Evolutionary conservation across 2,888 invertebrate species (phyloP).

Genomic region (Chromoteleia sp.): DNA sequence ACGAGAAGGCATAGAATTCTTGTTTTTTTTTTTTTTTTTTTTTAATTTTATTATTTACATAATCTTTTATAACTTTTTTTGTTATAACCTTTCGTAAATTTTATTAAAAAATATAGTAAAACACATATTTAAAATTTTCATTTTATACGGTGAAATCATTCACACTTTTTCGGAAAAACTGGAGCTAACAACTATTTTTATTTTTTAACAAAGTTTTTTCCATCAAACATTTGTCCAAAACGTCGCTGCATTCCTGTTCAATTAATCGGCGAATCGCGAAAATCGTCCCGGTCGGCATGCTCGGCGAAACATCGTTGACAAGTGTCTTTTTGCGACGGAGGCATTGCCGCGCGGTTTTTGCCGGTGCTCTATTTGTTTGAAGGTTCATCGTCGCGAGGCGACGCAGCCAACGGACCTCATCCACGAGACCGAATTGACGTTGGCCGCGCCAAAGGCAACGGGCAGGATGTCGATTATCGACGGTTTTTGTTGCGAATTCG

Average conservation of each 20-base stretch:
- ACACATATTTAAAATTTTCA: too few species aligned
- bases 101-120: too few species aligned
- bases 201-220: too few species aligned
- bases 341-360: slow-evolving; percentile 61
- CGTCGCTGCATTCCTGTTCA: slow-evolving; percentile 49
- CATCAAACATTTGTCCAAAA: slow-evolving; percentile 37
- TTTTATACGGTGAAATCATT: too few species aligned
- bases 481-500: slow-evolving; percentile 79
- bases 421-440: slow-evolving; percentile 67
- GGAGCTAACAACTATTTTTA: too few species aligned
- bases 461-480: slow-evolving; percentile 84
- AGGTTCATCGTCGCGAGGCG: slow-evolving; percentile 66
- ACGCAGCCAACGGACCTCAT: slow-evolving; percentile 63
- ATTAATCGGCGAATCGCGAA: slow-evolving; percentile 59
- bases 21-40: too few species aligned
- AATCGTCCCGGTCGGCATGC: slow-evolving; percentile 47
- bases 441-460: slow-evolving; percentile 67
- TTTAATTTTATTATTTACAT: too few species aligned
- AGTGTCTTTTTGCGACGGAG: slow-evolving; percentile 61
- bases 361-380: slow-evolving; percentile 70
- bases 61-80: too few species aligned
- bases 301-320: slow-evolving; percentile 67
- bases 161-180: too few species aligned
- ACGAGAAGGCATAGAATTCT: too few species aligned
- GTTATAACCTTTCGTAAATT: too few species aligned